These are phyloP conservation scores for Argyrosomus regius DNA, from an alignment of 2,797 vertebrate species.

Conservation along the genomic window DNA sequence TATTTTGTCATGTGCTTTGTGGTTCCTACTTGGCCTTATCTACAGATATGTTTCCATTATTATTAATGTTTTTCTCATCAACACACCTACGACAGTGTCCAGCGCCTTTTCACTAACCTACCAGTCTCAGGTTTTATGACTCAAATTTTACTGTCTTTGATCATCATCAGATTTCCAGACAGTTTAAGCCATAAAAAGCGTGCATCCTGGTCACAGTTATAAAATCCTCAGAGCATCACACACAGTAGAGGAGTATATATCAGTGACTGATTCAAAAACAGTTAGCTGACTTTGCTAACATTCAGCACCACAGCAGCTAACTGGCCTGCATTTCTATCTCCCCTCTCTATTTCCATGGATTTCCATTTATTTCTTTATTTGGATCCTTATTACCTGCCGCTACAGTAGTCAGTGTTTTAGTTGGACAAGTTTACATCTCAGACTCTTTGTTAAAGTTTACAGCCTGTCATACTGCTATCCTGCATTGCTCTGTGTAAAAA, in stretches of 20 bases:
- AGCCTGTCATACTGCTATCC: background rate
- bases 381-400: no score
- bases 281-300: no score
- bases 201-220: background rate
- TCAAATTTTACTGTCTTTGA: background rate
- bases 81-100: background rate
- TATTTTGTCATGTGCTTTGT: background rate
- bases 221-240: background rate
- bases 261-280: no score
- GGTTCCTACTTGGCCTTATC: background rate
- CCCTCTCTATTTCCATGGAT: background rate
- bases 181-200: background rate
- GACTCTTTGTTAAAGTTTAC: background rate
- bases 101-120: no score
- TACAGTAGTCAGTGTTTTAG: no score
- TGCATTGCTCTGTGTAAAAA: background rate
- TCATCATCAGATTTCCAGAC: background rate
- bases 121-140: background rate
- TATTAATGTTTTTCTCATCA: background rate
- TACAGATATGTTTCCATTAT: background rate
- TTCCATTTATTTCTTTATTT: no score
- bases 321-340: no score
- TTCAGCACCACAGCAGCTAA: background rate
- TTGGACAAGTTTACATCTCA: background rate
- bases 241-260: background rate